These are phyloP conservation scores for Metopolophium dirhodum DNA, from an alignment of 1,140 invertebrate genomes.

Conservation along the genomic window DNA sequence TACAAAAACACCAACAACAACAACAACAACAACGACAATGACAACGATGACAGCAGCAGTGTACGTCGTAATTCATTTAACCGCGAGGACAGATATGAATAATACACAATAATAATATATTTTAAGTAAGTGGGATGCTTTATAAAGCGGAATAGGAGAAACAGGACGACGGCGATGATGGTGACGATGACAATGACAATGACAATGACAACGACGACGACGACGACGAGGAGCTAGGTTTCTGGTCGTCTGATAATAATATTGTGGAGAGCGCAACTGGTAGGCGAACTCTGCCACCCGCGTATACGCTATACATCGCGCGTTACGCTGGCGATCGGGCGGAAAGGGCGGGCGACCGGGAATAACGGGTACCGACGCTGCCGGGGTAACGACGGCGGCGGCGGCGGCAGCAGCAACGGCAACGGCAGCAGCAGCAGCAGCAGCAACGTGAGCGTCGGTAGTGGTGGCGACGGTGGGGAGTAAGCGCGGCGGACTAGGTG, in stretches of 20 bases:
- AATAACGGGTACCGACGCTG: background rate
- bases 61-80: background rate
- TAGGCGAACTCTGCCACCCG: constrained; percentile 24
- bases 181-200: too few relatives aligned
- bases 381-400: background rate
- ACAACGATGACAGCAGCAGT: too few relatives aligned
- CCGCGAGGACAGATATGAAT: background rate
- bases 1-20: background rate
- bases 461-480: too few relatives aligned
- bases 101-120: background rate
- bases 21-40: too few relatives aligned
- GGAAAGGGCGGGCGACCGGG: background rate
- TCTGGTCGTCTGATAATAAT: background rate
- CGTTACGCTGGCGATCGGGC: background rate
- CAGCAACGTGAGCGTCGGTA: too few relatives aligned
- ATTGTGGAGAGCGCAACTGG: constrained; percentile 52
- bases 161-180: background rate
- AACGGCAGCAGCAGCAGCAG: too few relatives aligned
- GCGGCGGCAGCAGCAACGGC: too few relatives aligned
- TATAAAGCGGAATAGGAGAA: background rate
- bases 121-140: background rate
- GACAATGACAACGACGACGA: background rate
- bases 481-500: background rate
- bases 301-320: background rate
- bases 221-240: background rate